Percentiles rank a stretch among this genome's conserved stretches.
Conservation (phyloP, 2,888 invertebrate species). For the Andrena praecox region DNA sequence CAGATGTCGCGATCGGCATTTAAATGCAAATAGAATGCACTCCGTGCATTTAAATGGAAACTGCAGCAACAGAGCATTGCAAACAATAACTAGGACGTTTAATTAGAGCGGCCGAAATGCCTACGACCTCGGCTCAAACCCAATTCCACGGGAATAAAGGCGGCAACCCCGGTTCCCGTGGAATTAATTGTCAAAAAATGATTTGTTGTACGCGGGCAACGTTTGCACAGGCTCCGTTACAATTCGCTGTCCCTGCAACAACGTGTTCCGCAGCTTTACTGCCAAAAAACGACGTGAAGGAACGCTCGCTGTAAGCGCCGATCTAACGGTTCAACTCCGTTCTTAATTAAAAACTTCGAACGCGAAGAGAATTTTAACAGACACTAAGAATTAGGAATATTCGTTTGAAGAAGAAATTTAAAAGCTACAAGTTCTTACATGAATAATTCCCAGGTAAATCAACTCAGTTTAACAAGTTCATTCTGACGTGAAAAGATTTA, state of each 20-base stretch:
- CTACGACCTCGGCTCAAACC: conserved; percentile 6
- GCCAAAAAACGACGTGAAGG: background rate
- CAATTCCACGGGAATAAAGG: conserved; percentile 21
- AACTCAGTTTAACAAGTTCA: background rate
- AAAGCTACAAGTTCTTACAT: background rate
- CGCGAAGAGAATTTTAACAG: background rate
- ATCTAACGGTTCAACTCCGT: background rate
- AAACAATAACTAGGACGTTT: conserved; percentile 31
- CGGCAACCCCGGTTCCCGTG: background rate
- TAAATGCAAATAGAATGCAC: conserved; percentile 42
- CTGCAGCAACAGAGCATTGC: conserved; percentile 16
- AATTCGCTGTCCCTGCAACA: background rate
- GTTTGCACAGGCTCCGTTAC: background rate
- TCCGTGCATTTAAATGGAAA: conserved; percentile 43
- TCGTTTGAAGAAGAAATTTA: background rate
- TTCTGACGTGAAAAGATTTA: background rate
- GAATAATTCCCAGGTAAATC: background rate
- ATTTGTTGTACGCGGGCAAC: background rate
- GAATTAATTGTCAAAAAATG: conserved; percentile 12
- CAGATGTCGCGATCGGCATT: conserved; percentile 35
- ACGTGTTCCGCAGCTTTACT: background rate
- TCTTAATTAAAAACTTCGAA: conserved; percentile 10
- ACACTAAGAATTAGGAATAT: background rate
- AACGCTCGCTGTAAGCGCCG: background rate
- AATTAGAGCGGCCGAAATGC: conserved; percentile 26